A percentile compares a stretch with the other conserved stretches of the same genome.
These are phyloP conservation scores for Nothobranchius furzeri DNA, from an alignment of 2,113 vertebrate species.

Conservation along the genomic window DNA sequence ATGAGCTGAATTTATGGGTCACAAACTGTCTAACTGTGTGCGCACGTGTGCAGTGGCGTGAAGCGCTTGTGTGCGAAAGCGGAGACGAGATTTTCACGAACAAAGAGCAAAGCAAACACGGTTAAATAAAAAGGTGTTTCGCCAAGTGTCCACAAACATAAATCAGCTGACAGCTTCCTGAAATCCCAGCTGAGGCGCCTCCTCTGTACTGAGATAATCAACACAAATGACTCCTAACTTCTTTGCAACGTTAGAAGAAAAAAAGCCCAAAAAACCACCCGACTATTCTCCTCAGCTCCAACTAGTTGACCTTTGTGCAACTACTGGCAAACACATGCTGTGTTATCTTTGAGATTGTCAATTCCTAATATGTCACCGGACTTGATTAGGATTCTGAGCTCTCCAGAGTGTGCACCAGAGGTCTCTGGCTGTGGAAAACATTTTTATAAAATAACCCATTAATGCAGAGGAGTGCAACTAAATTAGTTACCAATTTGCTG, in stretches of 20 bases:
- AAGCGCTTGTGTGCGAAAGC: conserved; percentile 1
- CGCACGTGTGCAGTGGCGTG: conserved; percentile 21
- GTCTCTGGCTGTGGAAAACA: conserved; percentile 99
- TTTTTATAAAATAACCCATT: conserved; percentile 99
- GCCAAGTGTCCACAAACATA: conserved; percentile 6
- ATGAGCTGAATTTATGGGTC: conserved; percentile 80
- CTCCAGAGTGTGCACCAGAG: conserved; percentile 96
- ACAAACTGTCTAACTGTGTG: conserved; percentile 54
- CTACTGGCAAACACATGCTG: conserved; percentile 57
- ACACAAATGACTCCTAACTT: conserved; percentile 66
- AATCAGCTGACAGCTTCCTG: conserved; percentile 48
- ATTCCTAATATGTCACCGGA: conserved; percentile 99
- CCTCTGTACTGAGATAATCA: conserved; percentile 52
- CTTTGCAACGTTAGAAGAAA: conserved; percentile 53
- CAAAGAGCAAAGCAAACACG: conserved; percentile 19
- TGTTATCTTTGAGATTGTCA: conserved; percentile 98
- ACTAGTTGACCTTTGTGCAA: conserved; percentile 56
- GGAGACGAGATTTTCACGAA: conserved; percentile 1
- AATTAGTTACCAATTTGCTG: conserved; percentile 99
- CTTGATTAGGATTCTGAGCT: conserved; percentile 99
- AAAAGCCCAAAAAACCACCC: conserved; percentile 63
- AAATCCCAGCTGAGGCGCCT: conserved; percentile 54
- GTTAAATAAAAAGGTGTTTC: conserved; percentile 2
- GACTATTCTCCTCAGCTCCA: conserved; percentile 47
- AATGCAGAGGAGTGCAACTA: conserved; percentile 99